Evolutionary conservation across 2,113 vertebrate genomes (phyloP).

Genomic region (Ageneiosus marmoratus): DNA sequence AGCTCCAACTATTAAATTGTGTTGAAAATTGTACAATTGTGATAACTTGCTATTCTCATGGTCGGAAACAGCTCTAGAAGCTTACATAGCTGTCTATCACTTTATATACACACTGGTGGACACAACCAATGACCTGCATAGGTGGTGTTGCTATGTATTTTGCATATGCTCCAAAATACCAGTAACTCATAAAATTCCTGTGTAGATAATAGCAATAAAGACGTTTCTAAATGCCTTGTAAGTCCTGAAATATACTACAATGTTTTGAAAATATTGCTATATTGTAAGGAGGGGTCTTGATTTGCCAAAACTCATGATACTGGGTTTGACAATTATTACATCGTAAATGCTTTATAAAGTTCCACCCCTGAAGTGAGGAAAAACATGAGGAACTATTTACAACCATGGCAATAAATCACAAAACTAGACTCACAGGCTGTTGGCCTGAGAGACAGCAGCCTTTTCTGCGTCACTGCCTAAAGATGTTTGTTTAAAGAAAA

Average conservation of each 20-base stretch:
- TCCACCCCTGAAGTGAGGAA: slow-evolving; percentile 5
- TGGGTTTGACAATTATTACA: slow-evolving; percentile 4
- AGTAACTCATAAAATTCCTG: background rate
- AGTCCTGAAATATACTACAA: background rate
- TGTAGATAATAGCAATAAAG: background rate
- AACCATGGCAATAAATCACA: slow-evolving; percentile 7
- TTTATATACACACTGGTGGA: too few relatives aligned
- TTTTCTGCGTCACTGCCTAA: background rate
- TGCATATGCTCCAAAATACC: too few relatives aligned
- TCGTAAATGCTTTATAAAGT: background rate
- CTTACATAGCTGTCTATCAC: too few relatives aligned
- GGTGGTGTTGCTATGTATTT: too few relatives aligned
- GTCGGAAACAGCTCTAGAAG: too few relatives aligned
- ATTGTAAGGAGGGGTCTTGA: background rate
- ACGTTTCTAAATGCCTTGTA: background rate
- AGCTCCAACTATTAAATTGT: too few relatives aligned
- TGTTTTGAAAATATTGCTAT: background rate
- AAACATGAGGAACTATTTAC: slow-evolving; percentile 25
- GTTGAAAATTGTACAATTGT: too few relatives aligned
- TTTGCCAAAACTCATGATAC: slow-evolving; percentile 1
- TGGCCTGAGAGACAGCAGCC: background rate
- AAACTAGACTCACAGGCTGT: slow-evolving; percentile 3
- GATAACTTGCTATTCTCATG: too few relatives aligned
- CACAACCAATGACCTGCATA: too few relatives aligned
- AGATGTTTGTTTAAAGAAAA: slow-evolving; percentile 4